These are phyloP conservation scores for Palythoa heliodiscus DNA, from an alignment of 92 coral and sea anemone genomes.

Conservation along the genomic window DNA sequence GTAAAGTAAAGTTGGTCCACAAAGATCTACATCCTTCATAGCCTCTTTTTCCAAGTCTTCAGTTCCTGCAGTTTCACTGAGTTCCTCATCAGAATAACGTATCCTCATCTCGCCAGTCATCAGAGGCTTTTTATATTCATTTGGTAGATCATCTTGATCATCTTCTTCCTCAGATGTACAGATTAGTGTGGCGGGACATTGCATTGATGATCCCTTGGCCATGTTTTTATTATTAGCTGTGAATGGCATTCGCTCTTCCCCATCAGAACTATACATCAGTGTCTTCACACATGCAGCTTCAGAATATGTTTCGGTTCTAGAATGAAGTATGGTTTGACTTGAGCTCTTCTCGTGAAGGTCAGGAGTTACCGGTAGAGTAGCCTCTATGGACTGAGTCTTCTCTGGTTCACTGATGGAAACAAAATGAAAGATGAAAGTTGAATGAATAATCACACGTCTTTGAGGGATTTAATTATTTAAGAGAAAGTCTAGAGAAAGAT, in stretches of 20 bases:
- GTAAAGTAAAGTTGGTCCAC: slow-evolving; percentile 34
- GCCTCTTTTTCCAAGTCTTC: slow-evolving; percentile 4
- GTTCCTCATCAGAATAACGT: slow-evolving; percentile 21
- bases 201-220: background rate
- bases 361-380: slow-evolving; percentile 7
- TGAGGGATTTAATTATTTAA: background rate
- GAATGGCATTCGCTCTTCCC: background rate
- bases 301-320: background rate
- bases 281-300: slow-evolving; percentile 20
- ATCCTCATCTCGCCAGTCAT: background rate
- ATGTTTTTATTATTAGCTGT: background rate
- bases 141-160: background rate
- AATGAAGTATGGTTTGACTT: slow-evolving; percentile 6
- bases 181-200: slow-evolving; percentile 20
- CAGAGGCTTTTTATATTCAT: background rate
- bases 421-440: background rate
- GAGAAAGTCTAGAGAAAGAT: background rate
- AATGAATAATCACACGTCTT: background rate
- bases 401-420: slow-evolving; percentile 7
- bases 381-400: slow-evolving; percentile 16
- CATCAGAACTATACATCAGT: slow-evolving; percentile 19
- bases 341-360: slow-evolving; percentile 11
- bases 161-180: slow-evolving; percentile 33
- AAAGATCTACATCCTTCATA: slow-evolving; percentile 10
- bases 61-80: background rate